Evolutionary conservation across 2,797 vertebrate species (phyloP), one percentile per base, ranked within the genome.

Genomic region (Esox lucius): DNA sequence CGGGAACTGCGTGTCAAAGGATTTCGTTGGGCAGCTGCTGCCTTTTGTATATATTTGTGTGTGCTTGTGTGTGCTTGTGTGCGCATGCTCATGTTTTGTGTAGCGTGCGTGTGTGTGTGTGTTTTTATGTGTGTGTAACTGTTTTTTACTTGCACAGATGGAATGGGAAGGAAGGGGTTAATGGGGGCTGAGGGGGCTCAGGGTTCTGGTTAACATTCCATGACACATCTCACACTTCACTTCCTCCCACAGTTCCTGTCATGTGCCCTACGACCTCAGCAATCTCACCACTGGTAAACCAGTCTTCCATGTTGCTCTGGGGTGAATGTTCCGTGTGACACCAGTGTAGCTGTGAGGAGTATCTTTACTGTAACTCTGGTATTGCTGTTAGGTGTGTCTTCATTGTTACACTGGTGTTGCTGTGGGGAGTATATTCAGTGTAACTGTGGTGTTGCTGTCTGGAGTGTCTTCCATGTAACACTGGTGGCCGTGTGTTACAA

Each of bases 121-220:
- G 31, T 61, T 53, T 72, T 5, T 42, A 1, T 72, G 51, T 61
- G 56, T 42, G 11, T 73, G 6, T 66, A n/a, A 9, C 7, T 2
- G 16, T 46, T 53, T 17, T 62, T 46, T 68, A 68, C 62, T 64
- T 84, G 82, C 75, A 82, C 84, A 85, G 86, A 87, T 87, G 85
- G 78, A 88, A 88, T 64, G 33, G 87, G 88, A 87, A 82, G 61
- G 35, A 39, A 39, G 35, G 35, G 35, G 35, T 39, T 49, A 56
- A 72, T 24, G 56, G 71, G 12, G 35, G 33, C n/a, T 42, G 56
- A 72, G 26, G 71, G 39, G 33, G 42, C 13, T 61, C 26, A 61
- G 53, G 51, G 33, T 19, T 53, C n/a, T 17, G 51, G 19, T 59
- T 22, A 71, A 35, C 19, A 71, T 61, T 71, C 70, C 70, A 15